Conservation (phyloP, 1,140 invertebrate genomes). For the Heterodera carotae region DNA sequence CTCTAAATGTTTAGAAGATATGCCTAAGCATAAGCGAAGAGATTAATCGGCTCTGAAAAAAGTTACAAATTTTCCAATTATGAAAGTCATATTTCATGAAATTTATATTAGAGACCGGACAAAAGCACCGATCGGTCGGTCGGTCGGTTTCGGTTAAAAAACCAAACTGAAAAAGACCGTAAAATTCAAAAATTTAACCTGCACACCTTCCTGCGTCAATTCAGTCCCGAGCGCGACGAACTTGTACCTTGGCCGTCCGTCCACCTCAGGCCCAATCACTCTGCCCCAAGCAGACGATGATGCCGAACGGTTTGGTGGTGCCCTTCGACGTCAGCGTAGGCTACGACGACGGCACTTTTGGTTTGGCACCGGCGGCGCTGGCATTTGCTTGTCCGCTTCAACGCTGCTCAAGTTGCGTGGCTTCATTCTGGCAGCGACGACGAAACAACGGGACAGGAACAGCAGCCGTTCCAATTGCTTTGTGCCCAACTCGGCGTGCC, state of each 20-base stretch:
- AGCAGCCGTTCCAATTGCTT: conserved; percentile 85
- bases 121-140: too few relatives aligned
- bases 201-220: conserved; percentile 78
- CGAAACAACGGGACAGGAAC: conserved; percentile 70
- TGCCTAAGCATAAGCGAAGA: too few relatives aligned
- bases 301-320: not conserved
- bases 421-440: not conserved
- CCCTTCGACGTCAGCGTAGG: too few relatives aligned
- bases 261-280: conserved; percentile 72
- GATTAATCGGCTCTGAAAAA: too few relatives aligned
- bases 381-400: conserved; percentile 89
- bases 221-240: conserved; percentile 77
- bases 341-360: conserved; percentile 73
- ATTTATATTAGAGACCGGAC: too few relatives aligned
- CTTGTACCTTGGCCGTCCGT: conserved; percentile 92
- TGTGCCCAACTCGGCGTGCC: conserved; percentile 82
- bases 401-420: conserved; percentile 84
- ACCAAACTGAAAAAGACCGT: too few relatives aligned
- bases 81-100: too few relatives aligned
- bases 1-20: too few relatives aligned
- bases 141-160: too few relatives aligned
- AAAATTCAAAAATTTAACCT: too few relatives aligned
- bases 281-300: not conserved
- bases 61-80: too few relatives aligned
- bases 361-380: conserved; percentile 97